These are phyloP conservation scores for Gerosis bhagava DNA, from an alignment of 2,888 invertebrate genomes.

Conservation along the genomic window DNA sequence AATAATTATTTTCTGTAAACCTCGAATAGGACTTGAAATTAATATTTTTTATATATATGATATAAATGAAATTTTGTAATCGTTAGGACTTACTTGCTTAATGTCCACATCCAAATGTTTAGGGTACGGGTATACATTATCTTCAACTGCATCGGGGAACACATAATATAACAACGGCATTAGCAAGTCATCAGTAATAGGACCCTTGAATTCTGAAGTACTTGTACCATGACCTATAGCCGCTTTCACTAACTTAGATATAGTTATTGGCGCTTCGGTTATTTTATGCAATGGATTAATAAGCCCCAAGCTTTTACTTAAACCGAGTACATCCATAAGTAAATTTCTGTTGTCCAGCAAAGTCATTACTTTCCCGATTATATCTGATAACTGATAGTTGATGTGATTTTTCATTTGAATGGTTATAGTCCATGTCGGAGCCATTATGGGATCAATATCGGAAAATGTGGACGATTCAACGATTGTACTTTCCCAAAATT, in stretches of 20 bases:
- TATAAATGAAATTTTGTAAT: too few species aligned
- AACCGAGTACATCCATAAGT: conserved; percentile 72
- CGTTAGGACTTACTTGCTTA: conserved; percentile 50
- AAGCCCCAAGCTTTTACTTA: conserved; percentile 70
- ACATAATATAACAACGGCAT: conserved; percentile 91
- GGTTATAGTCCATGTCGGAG: conserved; percentile 91
- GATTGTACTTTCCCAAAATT: conserved; percentile 91
- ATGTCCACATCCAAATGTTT: conserved; percentile 71
- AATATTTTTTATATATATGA: too few species aligned
- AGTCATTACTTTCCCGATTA: conserved; percentile 87
- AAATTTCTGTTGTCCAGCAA: conserved; percentile 80
- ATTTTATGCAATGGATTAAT: conserved; percentile 86
- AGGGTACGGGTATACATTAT: conserved; percentile 79
- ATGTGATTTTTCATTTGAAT: conserved; percentile 86
- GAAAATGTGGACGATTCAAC: conserved; percentile 94
- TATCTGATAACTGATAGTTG: conserved; percentile 89
- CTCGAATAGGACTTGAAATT: too few species aligned
- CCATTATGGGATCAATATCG: conserved; percentile 91
- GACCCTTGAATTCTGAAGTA: conserved; percentile 85
- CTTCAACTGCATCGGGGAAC: conserved; percentile 93
- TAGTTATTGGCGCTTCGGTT: conserved; percentile 90
- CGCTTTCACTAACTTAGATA: conserved; percentile 80
- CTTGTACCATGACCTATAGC: conserved; percentile 75
- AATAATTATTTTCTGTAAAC: too few species aligned
- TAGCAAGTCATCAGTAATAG: conserved; percentile 89